Evolutionary conservation across 2,113 vertebrate species (phyloP).

Genomic region (Rhynchopsitta pachyrhyncha): DNA sequence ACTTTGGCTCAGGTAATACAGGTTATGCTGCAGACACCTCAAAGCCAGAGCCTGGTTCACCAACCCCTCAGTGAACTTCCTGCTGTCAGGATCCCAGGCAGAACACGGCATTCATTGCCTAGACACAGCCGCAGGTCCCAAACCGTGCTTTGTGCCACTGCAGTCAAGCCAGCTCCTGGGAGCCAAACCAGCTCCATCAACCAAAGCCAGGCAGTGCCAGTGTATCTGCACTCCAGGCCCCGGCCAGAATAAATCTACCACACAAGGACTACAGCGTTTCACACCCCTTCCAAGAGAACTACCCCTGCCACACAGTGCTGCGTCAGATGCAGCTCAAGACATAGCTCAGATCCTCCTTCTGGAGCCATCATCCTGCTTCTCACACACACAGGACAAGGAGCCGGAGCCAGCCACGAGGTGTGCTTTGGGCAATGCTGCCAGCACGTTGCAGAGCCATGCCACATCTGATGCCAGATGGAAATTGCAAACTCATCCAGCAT

Average conservation of each 20-base stretch:
- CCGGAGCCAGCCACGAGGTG: rapidly evolving
- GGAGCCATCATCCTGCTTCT: rapidly evolving
- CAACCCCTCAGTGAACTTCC: rapidly evolving
- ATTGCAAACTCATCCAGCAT: background rate
- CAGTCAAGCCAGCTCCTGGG: background rate
- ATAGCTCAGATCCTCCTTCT: background rate
- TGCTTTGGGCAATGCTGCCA: rapidly evolving
- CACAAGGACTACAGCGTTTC: background rate
- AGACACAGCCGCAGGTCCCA: background rate
- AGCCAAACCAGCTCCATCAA: background rate
- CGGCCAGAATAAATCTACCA: rapidly evolving
- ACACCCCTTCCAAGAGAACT: background rate
- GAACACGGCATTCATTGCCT: background rate
- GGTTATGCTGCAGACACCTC: background rate
- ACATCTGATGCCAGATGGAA: background rate
- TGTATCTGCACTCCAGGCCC: rapidly evolving
- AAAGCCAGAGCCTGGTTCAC: background rate
- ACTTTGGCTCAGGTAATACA: background rate
- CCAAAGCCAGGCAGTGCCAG: background rate
- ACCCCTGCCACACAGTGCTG: rapidly evolving
- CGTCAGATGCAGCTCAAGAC: rapidly evolving
- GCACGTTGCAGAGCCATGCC: rapidly evolving
- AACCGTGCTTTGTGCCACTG: rapidly evolving
- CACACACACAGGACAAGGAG: rapidly evolving
- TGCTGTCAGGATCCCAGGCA: background rate